phyloP scores from a whole-genome alignment of 2,888 invertebrate species.

The Oscheius sp. region DNA sequence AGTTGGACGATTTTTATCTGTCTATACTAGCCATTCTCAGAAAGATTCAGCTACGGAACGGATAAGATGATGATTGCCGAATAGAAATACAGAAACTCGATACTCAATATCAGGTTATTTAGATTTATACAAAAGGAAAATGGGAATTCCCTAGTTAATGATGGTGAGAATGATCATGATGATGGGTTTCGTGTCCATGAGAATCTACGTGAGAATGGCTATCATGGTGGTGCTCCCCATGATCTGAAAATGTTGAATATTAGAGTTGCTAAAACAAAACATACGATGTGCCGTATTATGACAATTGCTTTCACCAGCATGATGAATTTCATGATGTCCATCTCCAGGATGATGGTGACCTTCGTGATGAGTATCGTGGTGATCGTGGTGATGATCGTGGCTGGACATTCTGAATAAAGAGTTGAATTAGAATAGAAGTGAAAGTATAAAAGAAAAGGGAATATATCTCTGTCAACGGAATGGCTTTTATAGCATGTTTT shows the following conservation, averaged over 20 bases:
- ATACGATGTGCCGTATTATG: not conserved
- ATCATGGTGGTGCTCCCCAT: not conserved
- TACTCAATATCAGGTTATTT: no score
- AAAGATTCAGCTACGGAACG: no score
- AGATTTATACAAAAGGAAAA: no score
- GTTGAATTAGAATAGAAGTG: not conserved
- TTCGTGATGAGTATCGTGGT: slow-evolving; percentile 6
- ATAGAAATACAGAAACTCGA: no score
- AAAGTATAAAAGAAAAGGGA: not conserved
- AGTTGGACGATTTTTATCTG: no score
- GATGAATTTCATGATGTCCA: slow-evolving; percentile 18
- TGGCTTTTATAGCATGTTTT: not conserved
- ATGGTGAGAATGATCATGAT: slow-evolving; percentile 2
- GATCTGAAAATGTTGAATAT: not conserved
- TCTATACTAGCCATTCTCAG: no score
- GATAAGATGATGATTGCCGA: no score
- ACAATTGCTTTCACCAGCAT: slow-evolving; percentile 1
- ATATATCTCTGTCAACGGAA: not conserved
- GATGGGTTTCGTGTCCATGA: slow-evolving; percentile 8
- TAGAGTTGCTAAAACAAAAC: no score
- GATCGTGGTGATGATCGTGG: slow-evolving; percentile 18
- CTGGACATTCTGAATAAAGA: not conserved
- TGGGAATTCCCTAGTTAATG: no score
- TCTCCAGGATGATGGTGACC: slow-evolving; percentile 8
- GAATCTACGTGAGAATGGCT: not conserved